phyloP scores from a whole-genome alignment of 1,140 invertebrate species.

The Rhopalosiphum padi region DNA sequence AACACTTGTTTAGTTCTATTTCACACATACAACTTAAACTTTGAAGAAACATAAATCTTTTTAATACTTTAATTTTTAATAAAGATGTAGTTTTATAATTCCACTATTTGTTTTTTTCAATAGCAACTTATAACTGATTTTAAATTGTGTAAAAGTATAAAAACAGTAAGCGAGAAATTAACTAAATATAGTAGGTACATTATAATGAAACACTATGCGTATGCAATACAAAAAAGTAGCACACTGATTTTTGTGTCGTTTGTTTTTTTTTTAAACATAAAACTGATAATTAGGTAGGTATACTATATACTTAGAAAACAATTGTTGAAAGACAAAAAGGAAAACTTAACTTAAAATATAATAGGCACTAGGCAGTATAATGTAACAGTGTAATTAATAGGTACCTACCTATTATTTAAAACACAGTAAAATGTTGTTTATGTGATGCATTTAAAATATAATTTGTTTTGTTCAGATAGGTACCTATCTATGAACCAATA shows the following conservation, averaged over 20 bases:
- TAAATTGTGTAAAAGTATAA: not conserved
- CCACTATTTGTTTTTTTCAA: too few relatives aligned
- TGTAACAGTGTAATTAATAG: conserved; percentile 1
- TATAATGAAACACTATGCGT: not conserved
- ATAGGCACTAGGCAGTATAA: not conserved
- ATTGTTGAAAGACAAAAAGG: not conserved
- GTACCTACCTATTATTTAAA: conserved; percentile 17
- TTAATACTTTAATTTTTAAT: too few relatives aligned
- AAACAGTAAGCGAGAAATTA: not conserved
- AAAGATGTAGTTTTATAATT: too few relatives aligned
- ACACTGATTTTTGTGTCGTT: not conserved
- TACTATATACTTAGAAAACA: not conserved
- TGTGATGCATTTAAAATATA: not conserved
- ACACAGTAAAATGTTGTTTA: not conserved
- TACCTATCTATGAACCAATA: not conserved
- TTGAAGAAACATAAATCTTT: not conserved
- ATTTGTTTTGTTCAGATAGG: not conserved
- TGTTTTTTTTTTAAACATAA: not conserved
- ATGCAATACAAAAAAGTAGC: not conserved
- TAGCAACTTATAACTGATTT: not conserved
- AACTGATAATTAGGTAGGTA: not conserved
- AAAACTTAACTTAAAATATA: conserved; percentile 1
- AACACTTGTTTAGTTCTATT: not conserved
- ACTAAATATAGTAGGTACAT: not conserved
- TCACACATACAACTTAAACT: not conserved